Percentiles rank a stretch among this genome's conserved stretches.
Conservation (phyloP, 1,140 invertebrate species). For the Solenopsis invicta region DNA sequence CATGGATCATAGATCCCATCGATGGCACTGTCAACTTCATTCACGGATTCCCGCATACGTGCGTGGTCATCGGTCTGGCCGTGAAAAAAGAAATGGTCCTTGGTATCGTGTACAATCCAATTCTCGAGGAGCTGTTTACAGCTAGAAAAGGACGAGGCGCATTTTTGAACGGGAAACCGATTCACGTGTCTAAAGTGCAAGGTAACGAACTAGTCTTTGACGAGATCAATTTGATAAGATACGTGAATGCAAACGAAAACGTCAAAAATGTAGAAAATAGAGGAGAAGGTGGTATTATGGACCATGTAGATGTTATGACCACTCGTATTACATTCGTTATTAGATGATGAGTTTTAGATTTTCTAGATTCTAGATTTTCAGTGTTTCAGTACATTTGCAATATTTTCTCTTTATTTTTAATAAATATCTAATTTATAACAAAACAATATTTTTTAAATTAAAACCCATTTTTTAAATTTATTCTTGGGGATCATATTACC, state of each 20-base stretch:
- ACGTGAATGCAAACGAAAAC: not conserved
- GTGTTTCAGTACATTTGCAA: too few species aligned
- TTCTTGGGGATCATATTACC: too few species aligned
- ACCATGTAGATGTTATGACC: too few species aligned
- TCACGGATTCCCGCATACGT: slow-evolving; percentile 89
- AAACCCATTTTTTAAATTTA: too few species aligned
- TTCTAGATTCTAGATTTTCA: too few species aligned
- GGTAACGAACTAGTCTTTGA: slow-evolving; percentile 66
- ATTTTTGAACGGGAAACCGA: slow-evolving; percentile 88
- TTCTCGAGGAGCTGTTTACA: slow-evolving; percentile 91
- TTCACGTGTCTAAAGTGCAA: slow-evolving; percentile 78
- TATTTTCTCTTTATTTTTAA: too few species aligned
- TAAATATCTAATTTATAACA: too few species aligned
- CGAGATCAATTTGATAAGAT: not conserved
- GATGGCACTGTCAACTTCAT: slow-evolving; percentile 93
- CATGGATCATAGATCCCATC: slow-evolving; percentile 96
- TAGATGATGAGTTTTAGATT: too few species aligned
- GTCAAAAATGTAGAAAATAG: not conserved
- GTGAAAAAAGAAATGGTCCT: slow-evolving; percentile 90
- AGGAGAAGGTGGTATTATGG: too few species aligned
- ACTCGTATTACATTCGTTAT: too few species aligned
- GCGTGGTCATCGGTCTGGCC: slow-evolving; percentile 90
- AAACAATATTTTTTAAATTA: too few species aligned
- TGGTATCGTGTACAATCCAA: slow-evolving; percentile 93
- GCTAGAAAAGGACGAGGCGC: slow-evolving; percentile 92